Evolutionary conservation across 30 jellyfish, hydroid and myxozoan genomes (phyloP), one percentile per base, ranked within the genome.

Genomic region (Aurelia sp.): DNA sequence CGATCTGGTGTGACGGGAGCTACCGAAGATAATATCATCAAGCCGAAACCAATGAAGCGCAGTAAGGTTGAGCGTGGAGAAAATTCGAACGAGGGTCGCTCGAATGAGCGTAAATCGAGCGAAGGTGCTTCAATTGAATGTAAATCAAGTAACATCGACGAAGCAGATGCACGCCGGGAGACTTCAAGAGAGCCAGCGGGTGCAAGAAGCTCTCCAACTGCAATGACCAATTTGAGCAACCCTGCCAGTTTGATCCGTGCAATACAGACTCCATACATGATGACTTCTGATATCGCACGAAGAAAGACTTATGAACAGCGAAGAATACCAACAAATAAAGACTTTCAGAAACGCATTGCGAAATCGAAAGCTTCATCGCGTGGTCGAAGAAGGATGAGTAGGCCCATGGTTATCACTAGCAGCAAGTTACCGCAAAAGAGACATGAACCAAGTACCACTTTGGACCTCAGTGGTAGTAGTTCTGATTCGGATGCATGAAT

Each of bases 401-500:
- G 61, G 5, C 44, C 66, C 0, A 55, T 41, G 59, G 74, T 59
- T 40, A 44, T 44, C 10, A 44, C 55, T 44, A 44, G 41, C 60
- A 60, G 55, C 30, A 68, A 58, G 33, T 30, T 27, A 44, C 91
- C 78, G 17, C 71, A 57, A 31, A 82, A 63, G 58, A 22, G 47
- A 21, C 47, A 11, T 33, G 71, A 41, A 6, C 19, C 74, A 17
- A 62, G 67, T 22, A 65, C 75, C 3, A 72, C 57, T 17, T 22
- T 70, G 62, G 76, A 66, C 47, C 85, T 82, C 7, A 82, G 91
- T 55, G 91, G 72, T 3, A 82, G 91, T 22, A 82, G 91, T 51
- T 82, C 91, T 1, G 91, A 82, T 60, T 82, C 91, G 5, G 91
- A 81, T 81, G 73, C 61, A 30, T 48, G 18, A 30, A 44, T 44